Evolutionary conservation across 1,140 invertebrate genomes (phyloP).

Genomic region (Zaprionus kolodkinae): DNA sequence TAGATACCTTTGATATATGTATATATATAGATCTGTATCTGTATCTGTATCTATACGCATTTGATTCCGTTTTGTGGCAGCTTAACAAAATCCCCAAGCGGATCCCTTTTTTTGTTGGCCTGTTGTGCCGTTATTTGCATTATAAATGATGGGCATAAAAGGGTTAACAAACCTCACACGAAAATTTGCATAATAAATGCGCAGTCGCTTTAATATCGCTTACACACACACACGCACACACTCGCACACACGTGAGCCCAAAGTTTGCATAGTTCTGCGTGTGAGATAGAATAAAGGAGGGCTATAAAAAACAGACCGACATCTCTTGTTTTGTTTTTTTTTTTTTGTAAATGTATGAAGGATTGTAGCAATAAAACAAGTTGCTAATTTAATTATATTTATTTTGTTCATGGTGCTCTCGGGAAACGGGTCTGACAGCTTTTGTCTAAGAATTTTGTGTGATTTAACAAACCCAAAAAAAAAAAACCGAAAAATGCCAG

Average conservation of each 20-base stretch:
- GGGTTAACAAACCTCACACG: constrained; percentile 18
- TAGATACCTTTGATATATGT: constrained; percentile 11
- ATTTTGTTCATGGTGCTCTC: constrained; percentile 33
- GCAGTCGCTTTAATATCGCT: constrained; percentile 13
- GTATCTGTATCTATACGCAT: neutral
- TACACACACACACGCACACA: neutral
- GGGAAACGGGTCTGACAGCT: constrained; percentile 60
- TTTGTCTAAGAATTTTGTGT: constrained; percentile 55
- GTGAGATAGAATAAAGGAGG: neutral
- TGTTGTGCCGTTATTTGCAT: constrained; percentile 37
- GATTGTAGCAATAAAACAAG: constrained; percentile 59
- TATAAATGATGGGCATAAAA: constrained; percentile 37
- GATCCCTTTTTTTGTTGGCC: constrained; percentile 4
- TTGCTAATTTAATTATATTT: constrained; percentile 66
- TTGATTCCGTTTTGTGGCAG: constrained; percentile 10
- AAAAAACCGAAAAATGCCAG: neutral
- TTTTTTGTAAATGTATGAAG: constrained; percentile 21
- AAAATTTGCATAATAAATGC: constrained; percentile 49
- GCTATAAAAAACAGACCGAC: constrained; percentile 21
- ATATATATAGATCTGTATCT: neutral
- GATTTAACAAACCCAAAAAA: constrained; percentile 19
- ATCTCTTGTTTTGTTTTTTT: neutral
- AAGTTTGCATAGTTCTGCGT: neutral
- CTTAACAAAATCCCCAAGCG: constrained; percentile 22
- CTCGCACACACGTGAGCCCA: neutral